Base-by-base conservation (phyloP, 1,140 invertebrate genomes). In the Sycobia sp. region DNA sequence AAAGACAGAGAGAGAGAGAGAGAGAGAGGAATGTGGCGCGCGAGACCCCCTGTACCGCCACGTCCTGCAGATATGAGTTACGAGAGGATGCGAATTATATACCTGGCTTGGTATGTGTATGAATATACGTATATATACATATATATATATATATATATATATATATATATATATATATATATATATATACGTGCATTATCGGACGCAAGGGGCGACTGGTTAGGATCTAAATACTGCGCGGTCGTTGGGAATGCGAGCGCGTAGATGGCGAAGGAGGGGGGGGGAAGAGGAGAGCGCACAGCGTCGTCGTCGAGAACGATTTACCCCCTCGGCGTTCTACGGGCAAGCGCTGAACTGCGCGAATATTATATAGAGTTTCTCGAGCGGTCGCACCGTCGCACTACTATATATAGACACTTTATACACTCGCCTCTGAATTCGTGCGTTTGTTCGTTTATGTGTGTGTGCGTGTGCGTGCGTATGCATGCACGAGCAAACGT, bases 291-390 rank as follows among this genome's bases (percentile, higher is more conserved):
- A 57, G 49, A n/a, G 34, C 50, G 38, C 61, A 41, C n/a, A n/a
- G 20, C 43, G 50, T 59, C 20, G 4, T 50, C 57, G 50, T 46
- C 65, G 65, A 27, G 65, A 66, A 66, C 68, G 67, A 65, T 69
- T 64, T 49, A 60, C 46, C 66, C 60, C 61, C n/a, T n/a, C n/a
- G n/a, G n/a, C n/a, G n/a, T n/a, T 64, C 64, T 66, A 62, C 66
- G 49, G 46, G 41, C 18, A 22, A 59, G 39, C 50, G 38, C 51
- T 63, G 66, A 69, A 68, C 71, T 66, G 64, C 68, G 68, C n/a
- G n/a, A n/a, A 71, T 72, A 68, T 67, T 61, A n/a, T n/a, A n/a
- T n/a, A n/a, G n/a, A 56, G 68, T 57, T 71, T 71, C 70, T 58
- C 65, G n/a, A n/a, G n/a, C n/a, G n/a, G n/a, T n/a, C n/a, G n/a